These are phyloP conservation scores for Pipistrellus pygmaeus DNA, from an alignment of 2,797 vertebrate species.

Conservation along the genomic window DNA sequence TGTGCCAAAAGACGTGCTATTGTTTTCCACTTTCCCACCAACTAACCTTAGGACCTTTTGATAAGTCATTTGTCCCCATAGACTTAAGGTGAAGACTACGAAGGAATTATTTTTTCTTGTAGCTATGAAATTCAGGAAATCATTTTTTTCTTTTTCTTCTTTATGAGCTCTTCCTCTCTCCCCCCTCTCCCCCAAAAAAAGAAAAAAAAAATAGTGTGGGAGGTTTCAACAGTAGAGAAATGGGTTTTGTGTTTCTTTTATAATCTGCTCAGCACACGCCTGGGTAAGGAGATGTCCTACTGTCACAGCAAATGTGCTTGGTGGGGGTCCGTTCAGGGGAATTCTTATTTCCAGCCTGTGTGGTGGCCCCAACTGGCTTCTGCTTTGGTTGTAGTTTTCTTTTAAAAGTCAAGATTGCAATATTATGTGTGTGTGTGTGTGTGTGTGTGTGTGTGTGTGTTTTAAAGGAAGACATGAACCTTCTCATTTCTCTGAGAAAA, in stretches of 20 bases:
- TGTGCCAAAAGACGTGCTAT: not conserved
- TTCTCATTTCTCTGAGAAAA: not conserved
- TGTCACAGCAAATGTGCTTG: not conserved
- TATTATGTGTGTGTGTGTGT: too few species aligned
- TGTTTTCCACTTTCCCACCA: not conserved
- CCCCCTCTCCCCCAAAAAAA: too few species aligned
- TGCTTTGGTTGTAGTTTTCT: not conserved
- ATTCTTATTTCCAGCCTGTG: not conserved
- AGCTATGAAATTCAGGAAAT: not conserved
- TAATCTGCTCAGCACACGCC: not conserved
- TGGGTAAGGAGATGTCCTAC: not conserved
- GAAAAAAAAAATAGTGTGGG: not conserved
- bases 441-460: not conserved
- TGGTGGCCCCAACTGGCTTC: not conserved
- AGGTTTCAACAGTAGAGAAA: slow-evolving; percentile 31
- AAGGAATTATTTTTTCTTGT: not conserved
- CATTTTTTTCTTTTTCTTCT: not conserved
- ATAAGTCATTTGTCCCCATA: not conserved
- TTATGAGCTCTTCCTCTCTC: not conserved
- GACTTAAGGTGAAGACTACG: not conserved
- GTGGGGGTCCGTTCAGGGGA: not conserved
- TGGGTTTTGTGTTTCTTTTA: not conserved
- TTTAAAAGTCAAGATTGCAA: not conserved
- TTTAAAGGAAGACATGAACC: not conserved
- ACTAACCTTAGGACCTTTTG: not conserved